Evolutionary conservation across 37 sponge, comb jelly and placozoan species (phyloP).

Genomic region (Oscarella lobularis): DNA sequence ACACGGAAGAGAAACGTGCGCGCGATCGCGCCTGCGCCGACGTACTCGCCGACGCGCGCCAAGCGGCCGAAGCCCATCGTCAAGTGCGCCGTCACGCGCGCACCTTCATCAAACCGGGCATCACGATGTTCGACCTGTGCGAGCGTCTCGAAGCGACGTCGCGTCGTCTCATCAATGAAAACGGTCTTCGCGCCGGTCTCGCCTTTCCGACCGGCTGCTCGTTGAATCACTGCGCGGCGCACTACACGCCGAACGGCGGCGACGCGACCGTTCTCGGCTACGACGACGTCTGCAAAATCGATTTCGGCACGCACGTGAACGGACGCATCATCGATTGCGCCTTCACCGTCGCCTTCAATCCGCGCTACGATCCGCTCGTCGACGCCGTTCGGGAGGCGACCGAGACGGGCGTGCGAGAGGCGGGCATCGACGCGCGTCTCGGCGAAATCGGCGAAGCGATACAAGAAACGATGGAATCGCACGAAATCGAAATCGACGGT

Average conservation of each 20-base stretch:
- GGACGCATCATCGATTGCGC: slow-evolving; percentile 97
- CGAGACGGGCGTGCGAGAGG: slow-evolving; percentile 70
- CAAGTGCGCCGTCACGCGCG: slow-evolving; percentile 77
- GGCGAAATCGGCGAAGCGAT: slow-evolving; percentile 92
- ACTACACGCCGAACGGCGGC: slow-evolving; percentile 98
- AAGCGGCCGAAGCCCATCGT: slow-evolving; percentile 92
- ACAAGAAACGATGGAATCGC: slow-evolving; percentile 97
- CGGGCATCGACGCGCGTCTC: slow-evolving; percentile 90
- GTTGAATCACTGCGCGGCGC: slow-evolving; percentile 95
- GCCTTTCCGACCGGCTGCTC: slow-evolving; percentile 98
- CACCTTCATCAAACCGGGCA: slow-evolving; percentile 75
- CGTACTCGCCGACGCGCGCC: slow-evolving; percentile 54
- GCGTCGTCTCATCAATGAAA: slow-evolving; percentile 67
- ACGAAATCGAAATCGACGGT: slow-evolving; percentile 93
- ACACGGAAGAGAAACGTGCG: slow-evolving; percentile 84
- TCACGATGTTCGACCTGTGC: slow-evolving; percentile 91
- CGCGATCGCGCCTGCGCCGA: slow-evolving; percentile 54
- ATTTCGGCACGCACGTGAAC: slow-evolving; percentile 95
- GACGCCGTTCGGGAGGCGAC: slow-evolving; percentile 89
- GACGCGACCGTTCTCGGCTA: slow-evolving; percentile 88
- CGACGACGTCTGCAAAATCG: slow-evolving; percentile 96
- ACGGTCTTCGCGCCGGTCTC: slow-evolving; percentile 76
- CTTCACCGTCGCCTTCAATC: slow-evolving; percentile 96
- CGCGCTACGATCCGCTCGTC: slow-evolving; percentile 71
- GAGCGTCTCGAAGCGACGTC: slow-evolving; percentile 69